Conservation (phyloP, 53 echinoderm and acorn worm genomes). For the Patiria pectinifera region DNA sequence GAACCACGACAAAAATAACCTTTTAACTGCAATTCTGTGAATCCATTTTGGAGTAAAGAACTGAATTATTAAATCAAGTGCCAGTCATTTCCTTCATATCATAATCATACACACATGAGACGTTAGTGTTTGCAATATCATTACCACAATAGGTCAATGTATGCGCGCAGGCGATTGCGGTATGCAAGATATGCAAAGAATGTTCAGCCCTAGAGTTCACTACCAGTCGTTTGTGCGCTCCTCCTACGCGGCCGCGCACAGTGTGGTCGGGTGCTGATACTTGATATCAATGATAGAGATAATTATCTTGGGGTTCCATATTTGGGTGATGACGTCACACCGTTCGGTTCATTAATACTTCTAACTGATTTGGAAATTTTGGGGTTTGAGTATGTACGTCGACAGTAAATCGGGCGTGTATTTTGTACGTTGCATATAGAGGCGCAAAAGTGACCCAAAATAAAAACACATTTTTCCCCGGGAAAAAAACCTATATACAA, state of each 20-base stretch:
- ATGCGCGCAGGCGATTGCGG: slow-evolving; percentile 31
- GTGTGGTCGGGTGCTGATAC: too few species aligned
- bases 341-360: background rate
- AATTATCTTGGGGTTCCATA: background rate
- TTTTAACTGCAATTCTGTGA: background rate
- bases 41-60: background rate
- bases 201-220: slow-evolving; percentile 34
- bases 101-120: background rate
- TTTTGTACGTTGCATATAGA: too few species aligned
- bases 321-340: background rate
- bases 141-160: background rate
- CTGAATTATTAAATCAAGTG: background rate
- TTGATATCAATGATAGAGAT: too few species aligned
- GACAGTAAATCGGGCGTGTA: too few species aligned
- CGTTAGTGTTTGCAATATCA: background rate
- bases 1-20: too few species aligned
- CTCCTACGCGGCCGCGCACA: background rate
- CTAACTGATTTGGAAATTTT: too few species aligned
- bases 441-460: too few species aligned
- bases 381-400: too few species aligned
- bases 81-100: background rate
- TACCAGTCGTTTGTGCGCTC: slow-evolving; percentile 26
- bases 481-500: too few species aligned
- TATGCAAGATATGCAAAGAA: slow-evolving; percentile 47
- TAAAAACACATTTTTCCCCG: too few species aligned